These are phyloP conservation scores for Scomber japonicus DNA, from an alignment of 2,113 vertebrate species.

Conservation along the genomic window DNA sequence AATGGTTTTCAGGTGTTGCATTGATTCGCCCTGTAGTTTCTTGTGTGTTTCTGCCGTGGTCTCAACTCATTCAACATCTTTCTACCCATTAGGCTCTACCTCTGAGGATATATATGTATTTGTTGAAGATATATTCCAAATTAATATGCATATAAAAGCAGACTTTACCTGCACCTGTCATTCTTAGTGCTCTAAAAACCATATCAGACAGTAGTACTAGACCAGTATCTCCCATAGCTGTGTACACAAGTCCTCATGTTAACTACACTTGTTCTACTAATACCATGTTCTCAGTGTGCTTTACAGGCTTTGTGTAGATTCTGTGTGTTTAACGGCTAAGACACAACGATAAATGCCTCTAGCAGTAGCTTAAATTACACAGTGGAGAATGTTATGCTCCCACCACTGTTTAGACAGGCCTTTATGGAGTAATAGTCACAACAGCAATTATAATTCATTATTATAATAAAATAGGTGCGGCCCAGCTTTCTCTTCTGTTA, in stretches of 20 bases:
- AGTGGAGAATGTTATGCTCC: conserved; percentile 50
- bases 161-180: neutral
- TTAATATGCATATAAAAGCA: conserved; percentile 9
- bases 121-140: neutral
- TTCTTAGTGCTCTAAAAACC: neutral
- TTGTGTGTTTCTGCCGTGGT: conserved; percentile 23
- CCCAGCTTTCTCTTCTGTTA: conserved; percentile 33
- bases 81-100: conserved; percentile 15
- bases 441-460: conserved; percentile 78
- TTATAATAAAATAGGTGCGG: conserved; percentile 66
- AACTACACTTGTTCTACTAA: neutral
- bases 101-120: conserved; percentile 21
- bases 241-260: too few relatives aligned
- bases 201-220: neutral
- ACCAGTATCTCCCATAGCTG: too few relatives aligned
- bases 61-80: conserved; percentile 7
- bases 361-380: conserved; percentile 65
- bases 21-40: conserved; percentile 38
- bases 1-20: conserved; percentile 77
- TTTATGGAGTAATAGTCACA: conserved; percentile 68
- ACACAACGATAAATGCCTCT: conserved; percentile 62
- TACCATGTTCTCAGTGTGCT: conserved; percentile 17
- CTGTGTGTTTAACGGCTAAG: conserved; percentile 37
- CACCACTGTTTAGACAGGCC: conserved; percentile 46
- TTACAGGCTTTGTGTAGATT: conserved; percentile 56